Evolutionary conservation across 2,113 vertebrate genomes (phyloP).

Genomic region (Onychorhynchus coronatus): DNA sequence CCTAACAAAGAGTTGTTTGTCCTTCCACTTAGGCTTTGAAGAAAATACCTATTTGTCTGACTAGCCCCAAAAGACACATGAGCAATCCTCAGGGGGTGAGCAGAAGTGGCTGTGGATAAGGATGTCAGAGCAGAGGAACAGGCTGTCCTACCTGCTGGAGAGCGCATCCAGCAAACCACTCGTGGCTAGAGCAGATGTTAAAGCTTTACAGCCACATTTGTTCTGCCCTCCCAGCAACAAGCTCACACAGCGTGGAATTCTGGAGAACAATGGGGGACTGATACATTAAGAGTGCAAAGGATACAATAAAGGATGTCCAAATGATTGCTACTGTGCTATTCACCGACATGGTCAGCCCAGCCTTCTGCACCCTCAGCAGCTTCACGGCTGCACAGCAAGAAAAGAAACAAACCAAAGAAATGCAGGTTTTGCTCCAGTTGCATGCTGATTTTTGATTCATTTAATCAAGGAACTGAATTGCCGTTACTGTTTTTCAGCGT

Average conservation of each 20-base stretch:
- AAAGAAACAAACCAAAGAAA: background rate
- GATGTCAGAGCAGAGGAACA: background rate
- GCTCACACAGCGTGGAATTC: background rate
- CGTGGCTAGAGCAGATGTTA: background rate
- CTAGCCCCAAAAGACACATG: background rate
- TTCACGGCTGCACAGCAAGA: background rate
- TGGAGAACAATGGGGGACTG: background rate
- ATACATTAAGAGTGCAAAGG: background rate
- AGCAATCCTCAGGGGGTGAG: background rate
- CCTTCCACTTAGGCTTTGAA: background rate
- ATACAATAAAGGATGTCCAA: background rate
- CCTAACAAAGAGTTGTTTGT: background rate
- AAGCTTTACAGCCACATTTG: background rate
- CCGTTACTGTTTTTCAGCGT: background rate
- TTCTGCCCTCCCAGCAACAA: constrained; percentile 9
- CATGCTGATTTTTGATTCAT: background rate
- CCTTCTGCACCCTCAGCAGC: background rate
- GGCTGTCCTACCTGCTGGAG: constrained; percentile 38
- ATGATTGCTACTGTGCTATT: background rate
- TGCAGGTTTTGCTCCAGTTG: background rate
- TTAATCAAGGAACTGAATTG: background rate
- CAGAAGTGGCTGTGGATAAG: background rate
- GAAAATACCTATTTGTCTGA: background rate
- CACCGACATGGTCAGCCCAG: background rate
- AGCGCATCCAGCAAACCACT: constrained; percentile 8